Conservation (phyloP, 2,113 vertebrate genomes). For the Melanerpes aurifrons region DNA sequence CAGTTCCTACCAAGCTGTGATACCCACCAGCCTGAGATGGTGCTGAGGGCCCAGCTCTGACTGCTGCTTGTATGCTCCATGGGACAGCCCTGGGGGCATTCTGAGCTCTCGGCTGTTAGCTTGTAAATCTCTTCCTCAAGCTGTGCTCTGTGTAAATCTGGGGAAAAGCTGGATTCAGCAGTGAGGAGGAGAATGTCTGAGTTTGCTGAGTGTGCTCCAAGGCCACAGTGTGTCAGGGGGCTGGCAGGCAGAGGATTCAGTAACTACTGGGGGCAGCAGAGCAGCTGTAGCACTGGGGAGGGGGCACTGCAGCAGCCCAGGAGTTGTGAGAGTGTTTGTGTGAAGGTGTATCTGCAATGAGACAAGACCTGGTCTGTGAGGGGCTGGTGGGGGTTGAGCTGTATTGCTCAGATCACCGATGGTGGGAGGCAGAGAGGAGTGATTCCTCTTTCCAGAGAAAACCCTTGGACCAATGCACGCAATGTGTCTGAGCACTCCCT, state of each 20-base stretch:
- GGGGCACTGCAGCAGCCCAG: not conserved
- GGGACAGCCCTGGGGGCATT: not conserved
- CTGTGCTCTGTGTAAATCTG: not conserved
- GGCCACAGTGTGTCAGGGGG: not conserved
- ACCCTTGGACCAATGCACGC: not conserved
- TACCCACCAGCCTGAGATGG: not conserved
- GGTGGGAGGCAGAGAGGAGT: not conserved
- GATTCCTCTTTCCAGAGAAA: not conserved
- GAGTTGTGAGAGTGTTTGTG: not conserved
- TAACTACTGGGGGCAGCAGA: not conserved
- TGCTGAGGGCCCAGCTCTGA: accelerated
- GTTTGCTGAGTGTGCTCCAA: not conserved
- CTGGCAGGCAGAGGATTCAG: not conserved
- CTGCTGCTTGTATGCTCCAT: not conserved
- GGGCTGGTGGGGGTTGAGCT: not conserved
- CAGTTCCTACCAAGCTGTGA: not conserved
- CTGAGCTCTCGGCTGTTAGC: not conserved
- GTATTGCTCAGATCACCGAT: accelerated
- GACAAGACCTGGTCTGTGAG: accelerated
- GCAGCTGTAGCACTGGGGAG: not conserved
- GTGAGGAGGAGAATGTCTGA: not conserved
- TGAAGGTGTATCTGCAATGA: not conserved
- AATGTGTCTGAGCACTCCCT: not conserved
- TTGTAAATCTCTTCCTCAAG: not conserved
- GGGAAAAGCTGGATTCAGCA: not conserved